Conservation (phyloP, 1,140 invertebrate genomes). For the Penaeus japonicus region DNA sequence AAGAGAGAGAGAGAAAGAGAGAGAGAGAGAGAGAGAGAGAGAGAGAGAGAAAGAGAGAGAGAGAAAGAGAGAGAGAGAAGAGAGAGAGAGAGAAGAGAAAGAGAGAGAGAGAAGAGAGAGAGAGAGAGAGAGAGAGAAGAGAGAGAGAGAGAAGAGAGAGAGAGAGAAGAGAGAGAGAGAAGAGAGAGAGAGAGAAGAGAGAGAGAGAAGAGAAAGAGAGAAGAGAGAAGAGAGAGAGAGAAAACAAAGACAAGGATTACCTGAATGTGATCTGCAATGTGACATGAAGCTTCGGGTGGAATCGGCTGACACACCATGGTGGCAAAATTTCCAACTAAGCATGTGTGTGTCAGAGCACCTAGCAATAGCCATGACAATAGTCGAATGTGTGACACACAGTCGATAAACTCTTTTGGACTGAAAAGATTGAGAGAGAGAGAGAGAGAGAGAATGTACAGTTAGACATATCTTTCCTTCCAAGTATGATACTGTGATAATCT, state of each 20-base stretch:
- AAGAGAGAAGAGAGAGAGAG: no score
- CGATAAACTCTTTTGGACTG: slow-evolving; percentile 91
- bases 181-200: neutral
- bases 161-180: neutral
- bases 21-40: neutral
- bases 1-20: neutral
- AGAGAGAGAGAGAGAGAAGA: neutral
- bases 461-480: no score
- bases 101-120: neutral
- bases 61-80: neutral
- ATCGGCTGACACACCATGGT: slow-evolving; percentile 78
- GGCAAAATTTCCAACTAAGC: slow-evolving; percentile 68
- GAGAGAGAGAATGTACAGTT: no score
- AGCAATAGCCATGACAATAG: slow-evolving; percentile 94
- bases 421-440: no score
- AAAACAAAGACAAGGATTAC: neutral
- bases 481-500: no score
- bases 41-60: no score
- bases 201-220: neutral
- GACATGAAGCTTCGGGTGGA: slow-evolving; percentile 93
- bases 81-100: neutral
- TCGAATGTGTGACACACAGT: slow-evolving; percentile 93
- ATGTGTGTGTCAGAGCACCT: slow-evolving; percentile 90
- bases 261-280: slow-evolving; percentile 97
- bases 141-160: no score